phyloP scores from a whole-genome alignment of 2,113 vertebrate species.

The Atlantisia rogersi region DNA sequence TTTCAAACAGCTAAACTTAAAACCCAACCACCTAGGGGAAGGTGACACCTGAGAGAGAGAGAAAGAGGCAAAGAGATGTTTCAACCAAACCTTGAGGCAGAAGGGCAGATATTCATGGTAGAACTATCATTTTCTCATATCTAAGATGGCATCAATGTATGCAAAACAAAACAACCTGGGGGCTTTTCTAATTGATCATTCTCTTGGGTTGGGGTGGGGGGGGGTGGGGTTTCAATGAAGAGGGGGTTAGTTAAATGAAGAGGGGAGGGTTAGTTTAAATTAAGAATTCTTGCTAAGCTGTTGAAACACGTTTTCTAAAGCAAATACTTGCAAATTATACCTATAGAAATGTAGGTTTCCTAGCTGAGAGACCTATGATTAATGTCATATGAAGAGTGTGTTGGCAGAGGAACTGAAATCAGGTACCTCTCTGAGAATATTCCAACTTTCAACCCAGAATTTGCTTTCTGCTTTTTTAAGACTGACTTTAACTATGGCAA shows the following conservation, averaged over 20 bases:
- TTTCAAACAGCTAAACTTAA: neutral
- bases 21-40: neutral
- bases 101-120: constrained; percentile 33
- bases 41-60: neutral
- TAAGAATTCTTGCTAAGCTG: constrained; percentile 11
- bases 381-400: neutral
- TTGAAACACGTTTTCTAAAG: constrained; percentile 52
- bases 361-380: neutral
- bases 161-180: neutral
- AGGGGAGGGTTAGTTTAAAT: neutral
- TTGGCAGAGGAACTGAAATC: neutral
- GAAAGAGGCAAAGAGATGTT: neutral
- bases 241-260: too few relatives aligned
- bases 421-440: neutral
- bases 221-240: too few relatives aligned
- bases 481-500: constrained; percentile 73
- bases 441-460: constrained; percentile 37
- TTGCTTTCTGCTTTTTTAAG: constrained; percentile 76
- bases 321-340: constrained; percentile 10
- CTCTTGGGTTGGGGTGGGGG: neutral
- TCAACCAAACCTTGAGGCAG: neutral
- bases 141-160: neutral
- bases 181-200: constrained; percentile 28
- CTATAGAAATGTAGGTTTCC: constrained; percentile 5
- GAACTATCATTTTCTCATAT: constrained; percentile 26